Conservation (phyloP, 1,140 invertebrate genomes). For the Lineus longissimus region DNA sequence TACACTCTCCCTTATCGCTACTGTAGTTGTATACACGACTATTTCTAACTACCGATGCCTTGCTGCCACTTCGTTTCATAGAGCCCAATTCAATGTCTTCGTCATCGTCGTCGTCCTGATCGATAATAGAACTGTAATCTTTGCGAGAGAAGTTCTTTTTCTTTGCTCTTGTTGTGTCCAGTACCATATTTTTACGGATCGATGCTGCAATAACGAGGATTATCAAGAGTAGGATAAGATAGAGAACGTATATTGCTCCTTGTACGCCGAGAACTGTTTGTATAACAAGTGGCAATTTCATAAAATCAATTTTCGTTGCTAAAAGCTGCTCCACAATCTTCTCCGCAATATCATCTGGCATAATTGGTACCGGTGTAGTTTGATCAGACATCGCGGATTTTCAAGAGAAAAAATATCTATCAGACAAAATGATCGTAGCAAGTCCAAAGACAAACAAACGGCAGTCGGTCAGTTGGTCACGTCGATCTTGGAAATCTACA, state of each 20-base stretch:
- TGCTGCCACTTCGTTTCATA: conserved; percentile 4
- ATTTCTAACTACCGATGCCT: conserved; percentile 5
- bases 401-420: neutral
- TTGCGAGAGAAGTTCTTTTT: conserved; percentile 3
- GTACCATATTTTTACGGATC: conserved; percentile 3
- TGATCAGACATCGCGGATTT: neutral
- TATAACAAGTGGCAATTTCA: conserved; percentile 4
- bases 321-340: conserved; percentile 3
- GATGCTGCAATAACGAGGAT: conserved; percentile 3
- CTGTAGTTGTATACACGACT: neutral
- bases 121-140: conserved; percentile 5
- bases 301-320: neutral
- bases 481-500: too few species aligned
- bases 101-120: conserved; percentile 6
- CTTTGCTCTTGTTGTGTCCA: neutral
- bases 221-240: neutral
- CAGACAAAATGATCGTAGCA: neutral
- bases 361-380: neutral
- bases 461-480: too few species aligned
- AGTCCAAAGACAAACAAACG: neutral
- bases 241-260: neutral
- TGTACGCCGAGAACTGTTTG: neutral
- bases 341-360: neutral
- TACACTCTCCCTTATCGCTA: conserved; percentile 4
- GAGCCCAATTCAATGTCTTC: conserved; percentile 1